phyloP scores from a whole-genome alignment of 2,113 vertebrate species.

The Isurus oxyrinchus region DNA sequence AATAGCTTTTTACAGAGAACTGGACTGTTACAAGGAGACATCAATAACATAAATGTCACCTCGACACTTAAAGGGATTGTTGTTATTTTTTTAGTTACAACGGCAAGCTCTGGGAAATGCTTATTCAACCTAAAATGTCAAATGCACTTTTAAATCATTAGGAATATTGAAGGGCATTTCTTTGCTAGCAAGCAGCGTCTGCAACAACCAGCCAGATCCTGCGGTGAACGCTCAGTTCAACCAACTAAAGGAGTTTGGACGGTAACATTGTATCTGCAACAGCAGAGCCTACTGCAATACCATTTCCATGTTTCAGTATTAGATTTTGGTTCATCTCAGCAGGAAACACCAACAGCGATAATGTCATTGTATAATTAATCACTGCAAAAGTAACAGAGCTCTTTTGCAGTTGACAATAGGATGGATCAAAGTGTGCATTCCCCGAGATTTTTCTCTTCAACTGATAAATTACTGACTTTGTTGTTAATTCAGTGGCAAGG shows the following conservation, averaged over 20 bases:
- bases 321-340: neutral
- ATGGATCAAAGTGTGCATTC: neutral
- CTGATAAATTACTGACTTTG: neutral
- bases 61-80: neutral
- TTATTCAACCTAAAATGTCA: constrained; percentile 24
- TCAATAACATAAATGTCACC: constrained; percentile 31
- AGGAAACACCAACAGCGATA: neutral
- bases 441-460: neutral
- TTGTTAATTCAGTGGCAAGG: neutral
- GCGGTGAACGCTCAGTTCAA: neutral
- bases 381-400: neutral
- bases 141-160: neutral
- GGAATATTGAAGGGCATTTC: neutral
- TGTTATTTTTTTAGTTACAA: neutral
- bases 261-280: neutral
- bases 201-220: neutral
- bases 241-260: neutral
- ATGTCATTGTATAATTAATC: neutral
- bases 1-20: constrained; percentile 20
- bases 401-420: neutral
- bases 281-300: neutral
- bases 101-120: neutral
- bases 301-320: neutral
- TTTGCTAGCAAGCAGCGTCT: neutral
- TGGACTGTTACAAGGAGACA: neutral